These are phyloP conservation scores for Diploscapter pachys DNA, from an alignment of 1,140 invertebrate genomes.

Conservation along the genomic window DNA sequence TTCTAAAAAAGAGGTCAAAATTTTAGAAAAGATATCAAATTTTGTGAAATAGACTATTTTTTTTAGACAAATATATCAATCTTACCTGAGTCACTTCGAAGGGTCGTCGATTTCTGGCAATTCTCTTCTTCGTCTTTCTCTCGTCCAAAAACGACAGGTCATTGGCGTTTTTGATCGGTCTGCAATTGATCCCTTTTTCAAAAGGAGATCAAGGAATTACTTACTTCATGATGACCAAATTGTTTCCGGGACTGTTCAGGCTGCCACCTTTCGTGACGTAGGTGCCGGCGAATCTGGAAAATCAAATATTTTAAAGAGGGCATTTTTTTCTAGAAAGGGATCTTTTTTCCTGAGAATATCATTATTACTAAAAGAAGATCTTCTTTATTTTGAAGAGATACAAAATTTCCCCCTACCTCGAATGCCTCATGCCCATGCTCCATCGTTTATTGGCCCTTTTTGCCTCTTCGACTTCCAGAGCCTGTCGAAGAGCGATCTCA, in stretches of 20 bases:
- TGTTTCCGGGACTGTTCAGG: conserved; percentile 78
- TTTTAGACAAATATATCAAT: neutral
- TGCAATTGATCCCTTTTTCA: conserved; percentile 12
- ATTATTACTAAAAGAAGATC: too few species aligned
- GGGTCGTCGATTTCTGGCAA: conserved; percentile 21
- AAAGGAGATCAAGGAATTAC: too few species aligned
- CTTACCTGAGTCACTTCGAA: conserved; percentile 5
- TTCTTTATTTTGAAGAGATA: conserved; percentile 61
- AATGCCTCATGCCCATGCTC: conserved; percentile 11
- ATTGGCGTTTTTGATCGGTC: conserved; percentile 21
- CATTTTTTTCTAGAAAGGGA: too few species aligned
- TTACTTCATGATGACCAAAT: conserved; percentile 68
- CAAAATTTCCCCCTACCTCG: neutral
- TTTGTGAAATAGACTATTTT: neutral
- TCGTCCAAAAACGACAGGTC: conserved; percentile 26
- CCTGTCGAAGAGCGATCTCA: conserved; percentile 63
- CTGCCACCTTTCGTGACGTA: conserved; percentile 87
- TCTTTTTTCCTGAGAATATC: too few species aligned
- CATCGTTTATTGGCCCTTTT: neutral
- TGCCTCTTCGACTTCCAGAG: conserved; percentile 25
- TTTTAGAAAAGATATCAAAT: too few species aligned
- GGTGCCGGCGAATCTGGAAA: conserved; percentile 84
- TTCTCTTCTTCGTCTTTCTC: conserved; percentile 23
- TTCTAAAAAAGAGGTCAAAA: neutral
- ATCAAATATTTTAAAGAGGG: too few species aligned